Evolutionary conservation across 1,140 invertebrate species (phyloP).

Genomic region (Hyphantria cunea): DNA sequence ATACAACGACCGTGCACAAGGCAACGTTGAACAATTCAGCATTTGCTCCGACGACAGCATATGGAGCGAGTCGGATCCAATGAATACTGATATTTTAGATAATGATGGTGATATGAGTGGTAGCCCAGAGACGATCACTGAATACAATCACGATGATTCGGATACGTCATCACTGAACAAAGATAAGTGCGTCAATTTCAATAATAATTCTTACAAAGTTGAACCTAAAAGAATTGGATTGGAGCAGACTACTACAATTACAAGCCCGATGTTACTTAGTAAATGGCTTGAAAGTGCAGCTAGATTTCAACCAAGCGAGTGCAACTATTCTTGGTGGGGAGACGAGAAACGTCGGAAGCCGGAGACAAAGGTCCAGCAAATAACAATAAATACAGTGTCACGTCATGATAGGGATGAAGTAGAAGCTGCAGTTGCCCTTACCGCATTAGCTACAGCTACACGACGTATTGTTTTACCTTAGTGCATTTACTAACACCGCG

Average conservation of each 20-base stretch:
- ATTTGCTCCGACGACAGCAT: conserved; percentile 89
- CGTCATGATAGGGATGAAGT: conserved; percentile 85
- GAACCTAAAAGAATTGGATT: conserved; percentile 45
- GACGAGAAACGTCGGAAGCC: conserved; percentile 61
- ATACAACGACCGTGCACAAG: conserved; percentile 87
- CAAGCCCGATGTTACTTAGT: conserved; percentile 82
- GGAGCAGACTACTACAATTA: conserved; percentile 55
- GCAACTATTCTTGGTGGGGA: conserved; percentile 85
- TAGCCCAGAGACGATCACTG: conserved; percentile 49
- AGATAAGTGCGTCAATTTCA: conserved; percentile 64
- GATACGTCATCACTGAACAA: conserved; percentile 60
- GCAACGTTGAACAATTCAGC: conserved; percentile 89
- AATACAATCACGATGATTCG: conserved; percentile 52
- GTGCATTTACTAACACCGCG: conserved; percentile 4
- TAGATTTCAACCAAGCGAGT: conserved; percentile 85
- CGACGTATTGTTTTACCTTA: conserved; percentile 55
- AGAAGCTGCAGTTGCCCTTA: conserved; percentile 87
- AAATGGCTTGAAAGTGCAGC: conserved; percentile 88
- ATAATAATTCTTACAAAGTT: conserved; percentile 64
- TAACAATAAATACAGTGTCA: conserved; percentile 42
- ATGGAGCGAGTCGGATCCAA: conserved; percentile 84
- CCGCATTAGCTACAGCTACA: conserved; percentile 76
- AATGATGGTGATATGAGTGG: conserved; percentile 41
- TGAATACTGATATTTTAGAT: conserved; percentile 50
- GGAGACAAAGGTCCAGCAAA: conserved; percentile 45